A percentile compares a stretch with the other conserved stretches of the same genome.
Evolutionary conservation across 2,888 invertebrate genomes (phyloP).

Genomic region (Drosophila parthenogenetica): DNA sequence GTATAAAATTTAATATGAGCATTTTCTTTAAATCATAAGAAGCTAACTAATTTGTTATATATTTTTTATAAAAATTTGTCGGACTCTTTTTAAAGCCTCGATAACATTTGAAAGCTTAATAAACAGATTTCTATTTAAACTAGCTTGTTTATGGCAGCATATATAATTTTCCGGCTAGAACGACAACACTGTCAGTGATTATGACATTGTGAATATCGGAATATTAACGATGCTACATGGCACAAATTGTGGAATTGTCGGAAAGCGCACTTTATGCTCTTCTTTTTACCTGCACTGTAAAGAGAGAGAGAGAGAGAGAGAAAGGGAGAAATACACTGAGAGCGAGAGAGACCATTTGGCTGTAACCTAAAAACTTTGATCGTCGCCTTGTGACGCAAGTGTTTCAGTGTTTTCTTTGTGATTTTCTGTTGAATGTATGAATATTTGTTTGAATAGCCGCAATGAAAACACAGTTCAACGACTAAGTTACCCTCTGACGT

Average conservation of each 20-base stretch:
- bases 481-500: conserved; percentile 35
- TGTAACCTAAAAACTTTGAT: conserved; percentile 7
- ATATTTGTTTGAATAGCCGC: conserved; percentile 6
- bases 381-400: conserved; percentile 40
- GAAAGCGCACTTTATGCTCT: too few relatives aligned
- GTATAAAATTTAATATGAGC: too few relatives aligned
- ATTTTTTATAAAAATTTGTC: too few relatives aligned
- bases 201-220: background rate
- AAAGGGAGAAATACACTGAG: background rate
- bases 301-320: background rate
- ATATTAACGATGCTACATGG: background rate
- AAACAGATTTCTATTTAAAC: too few relatives aligned
- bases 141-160: too few relatives aligned
- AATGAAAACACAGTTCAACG: conserved; percentile 29
- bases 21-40: too few relatives aligned
- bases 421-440: conserved; percentile 13
- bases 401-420: conserved; percentile 9
- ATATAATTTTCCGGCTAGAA: too few relatives aligned
- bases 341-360: background rate
- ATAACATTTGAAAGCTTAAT: too few relatives aligned
- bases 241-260: too few relatives aligned
- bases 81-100: too few relatives aligned
- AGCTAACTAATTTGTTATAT: too few relatives aligned
- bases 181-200: background rate
- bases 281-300: background rate